phyloP scores from a whole-genome alignment of 2,888 invertebrate species.

The Mythimna vitellina region DNA sequence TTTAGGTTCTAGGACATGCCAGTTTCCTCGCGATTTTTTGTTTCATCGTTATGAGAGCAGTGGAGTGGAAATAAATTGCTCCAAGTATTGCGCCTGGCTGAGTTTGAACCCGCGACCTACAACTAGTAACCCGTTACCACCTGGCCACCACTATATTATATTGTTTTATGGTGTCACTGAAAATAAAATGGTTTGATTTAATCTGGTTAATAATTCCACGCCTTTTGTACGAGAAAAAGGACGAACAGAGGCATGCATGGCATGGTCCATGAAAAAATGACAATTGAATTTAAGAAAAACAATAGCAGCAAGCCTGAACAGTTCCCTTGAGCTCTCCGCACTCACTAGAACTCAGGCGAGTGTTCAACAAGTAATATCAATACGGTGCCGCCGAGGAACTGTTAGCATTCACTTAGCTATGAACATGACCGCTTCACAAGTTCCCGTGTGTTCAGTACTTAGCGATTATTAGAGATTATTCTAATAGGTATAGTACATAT shows the following conservation, averaged over 20 bases:
- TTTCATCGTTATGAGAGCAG: no score
- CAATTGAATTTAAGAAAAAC: neutral
- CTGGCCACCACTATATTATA: no score
- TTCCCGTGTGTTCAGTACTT: neutral
- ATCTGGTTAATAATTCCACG: no score
- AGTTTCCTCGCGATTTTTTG: no score
- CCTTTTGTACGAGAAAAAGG: neutral
- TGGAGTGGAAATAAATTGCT: no score
- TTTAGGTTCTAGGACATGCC: no score
- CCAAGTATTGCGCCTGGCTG: no score
- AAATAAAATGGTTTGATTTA: neutral
- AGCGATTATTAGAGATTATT: constrained; percentile 5
- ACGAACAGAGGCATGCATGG: neutral
- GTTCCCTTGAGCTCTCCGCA: neutral
- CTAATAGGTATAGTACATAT: neutral
- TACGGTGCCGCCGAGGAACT: neutral
- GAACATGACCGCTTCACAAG: constrained; percentile 10
- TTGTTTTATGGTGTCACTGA: neutral
- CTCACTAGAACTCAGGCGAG: neutral
- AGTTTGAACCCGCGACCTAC: no score
- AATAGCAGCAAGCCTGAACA: neutral
- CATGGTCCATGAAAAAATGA: neutral
- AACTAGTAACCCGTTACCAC: no score
- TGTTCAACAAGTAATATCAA: constrained; percentile 35
- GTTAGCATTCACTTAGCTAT: constrained; percentile 32